A percentile compares a stretch with the other conserved stretches of the same genome.
phyloP scores from a whole-genome alignment of 1,140 invertebrate species.

The Solenopsis fugax region DNA sequence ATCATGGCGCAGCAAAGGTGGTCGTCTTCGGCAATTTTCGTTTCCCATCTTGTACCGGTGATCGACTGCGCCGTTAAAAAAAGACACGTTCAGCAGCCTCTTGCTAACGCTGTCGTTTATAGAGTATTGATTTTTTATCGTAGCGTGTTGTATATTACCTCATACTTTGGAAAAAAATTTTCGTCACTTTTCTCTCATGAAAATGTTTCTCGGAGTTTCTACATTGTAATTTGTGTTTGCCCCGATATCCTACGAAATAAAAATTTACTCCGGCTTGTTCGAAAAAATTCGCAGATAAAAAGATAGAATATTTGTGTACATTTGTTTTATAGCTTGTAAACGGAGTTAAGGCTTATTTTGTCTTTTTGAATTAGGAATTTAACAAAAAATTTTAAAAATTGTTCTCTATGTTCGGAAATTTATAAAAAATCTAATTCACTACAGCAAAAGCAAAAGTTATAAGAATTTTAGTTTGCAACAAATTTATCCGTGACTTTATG shows the following conservation, averaged over 20 bases:
- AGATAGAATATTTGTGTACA: no score
- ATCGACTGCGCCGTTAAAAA: not conserved
- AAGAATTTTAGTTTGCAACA: no score
- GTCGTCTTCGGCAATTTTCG: not conserved
- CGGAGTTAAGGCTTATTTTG: no score
- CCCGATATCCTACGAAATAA: not conserved
- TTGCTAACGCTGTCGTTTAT: not conserved
- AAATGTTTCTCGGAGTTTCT: not conserved
- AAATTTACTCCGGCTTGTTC: not conserved
- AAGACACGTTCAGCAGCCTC: not conserved
- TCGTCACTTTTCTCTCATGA: not conserved
- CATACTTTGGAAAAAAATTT: not conserved
- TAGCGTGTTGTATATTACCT: conserved; percentile 20
- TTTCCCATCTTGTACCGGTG: not conserved
- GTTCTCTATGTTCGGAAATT: no score
- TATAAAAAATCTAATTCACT: no score
- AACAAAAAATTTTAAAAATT: no score
- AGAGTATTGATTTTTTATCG: conserved; percentile 51
- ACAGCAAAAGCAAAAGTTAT: no score
- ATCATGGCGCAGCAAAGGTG: conserved; percentile 19
- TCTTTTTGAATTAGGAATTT: no score
- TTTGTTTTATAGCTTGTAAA: not conserved
- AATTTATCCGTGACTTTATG: no score
- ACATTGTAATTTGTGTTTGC: not conserved
- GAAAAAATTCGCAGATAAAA: conserved; percentile 2